Conservation (phyloP, 1,140 invertebrate genomes). For the Drosophila subobscura region DNA sequence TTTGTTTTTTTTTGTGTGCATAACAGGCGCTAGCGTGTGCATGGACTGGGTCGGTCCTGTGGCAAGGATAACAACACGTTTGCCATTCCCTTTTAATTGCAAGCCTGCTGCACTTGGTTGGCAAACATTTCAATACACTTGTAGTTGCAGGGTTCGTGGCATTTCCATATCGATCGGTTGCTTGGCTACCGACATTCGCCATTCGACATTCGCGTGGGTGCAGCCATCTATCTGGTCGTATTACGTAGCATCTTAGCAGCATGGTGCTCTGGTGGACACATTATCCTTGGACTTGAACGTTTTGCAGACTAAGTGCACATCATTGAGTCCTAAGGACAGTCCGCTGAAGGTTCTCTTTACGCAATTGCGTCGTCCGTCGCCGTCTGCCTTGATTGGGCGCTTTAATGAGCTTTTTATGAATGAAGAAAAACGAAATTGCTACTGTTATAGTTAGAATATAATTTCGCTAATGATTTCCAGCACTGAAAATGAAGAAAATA, state of each 20-base stretch:
- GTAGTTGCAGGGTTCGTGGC: conserved; percentile 52
- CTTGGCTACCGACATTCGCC: not conserved
- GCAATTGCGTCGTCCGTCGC: conserved; percentile 31
- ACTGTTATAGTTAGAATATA: no score
- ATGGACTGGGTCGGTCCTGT: conserved; percentile 1
- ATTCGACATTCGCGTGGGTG: conserved; percentile 18
- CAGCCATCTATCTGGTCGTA: conserved; percentile 31
- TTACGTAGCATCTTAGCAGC: not conserved
- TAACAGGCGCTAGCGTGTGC: conserved; percentile 13
- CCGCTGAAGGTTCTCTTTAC: conserved; percentile 27
- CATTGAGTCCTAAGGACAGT: conserved; percentile 67
- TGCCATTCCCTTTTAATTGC: conserved; percentile 68
- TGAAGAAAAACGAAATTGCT: not conserved
- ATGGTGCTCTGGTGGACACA: conserved; percentile 33
- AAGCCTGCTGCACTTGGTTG: conserved; percentile 30
- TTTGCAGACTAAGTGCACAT: conserved; percentile 71
- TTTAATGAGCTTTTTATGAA: conserved; percentile 54
- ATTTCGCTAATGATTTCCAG: conserved; percentile 9
- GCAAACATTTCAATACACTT: conserved; percentile 65
- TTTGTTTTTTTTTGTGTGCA: conserved; percentile 44
- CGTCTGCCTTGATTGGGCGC: conserved; percentile 34
- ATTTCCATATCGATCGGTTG: conserved; percentile 74
- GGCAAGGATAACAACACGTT: conserved; percentile 59
- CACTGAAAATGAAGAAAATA: conserved; percentile 12
- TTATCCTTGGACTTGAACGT: conserved; percentile 79